Evolutionary conservation across 2,888 invertebrate species (phyloP), one percentile per base, ranked within the genome.

Genomic region (Bimastos eiseni): DNA sequence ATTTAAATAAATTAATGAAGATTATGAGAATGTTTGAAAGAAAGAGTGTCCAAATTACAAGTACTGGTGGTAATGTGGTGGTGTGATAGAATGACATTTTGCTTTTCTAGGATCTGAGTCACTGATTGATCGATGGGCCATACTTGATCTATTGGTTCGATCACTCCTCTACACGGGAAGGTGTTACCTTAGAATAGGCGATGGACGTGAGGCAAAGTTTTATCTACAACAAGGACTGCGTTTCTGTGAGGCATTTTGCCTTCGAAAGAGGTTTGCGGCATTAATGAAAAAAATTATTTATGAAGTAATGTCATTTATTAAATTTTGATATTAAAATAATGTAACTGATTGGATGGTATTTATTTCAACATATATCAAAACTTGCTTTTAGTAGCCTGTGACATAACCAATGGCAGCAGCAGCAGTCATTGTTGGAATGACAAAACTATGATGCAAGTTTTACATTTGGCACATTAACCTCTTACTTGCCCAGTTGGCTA

Each of bases 241-340:
- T 36, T 86, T 86, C 37, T 86, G 86, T 86, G 36, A 86, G 86
- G 86, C 86, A 34, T 86, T 86, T 37, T 86, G 86, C 11, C 86
- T 86, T 24, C 86, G 86, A 86, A 86, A 86, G 86, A 86, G 86
- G 86, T 86, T 36, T n/a, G n/a, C 70, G n/a, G n/a, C 49, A 49
- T 49, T 21, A 49, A 49, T 49, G 24, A 49, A 24, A 21, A 49
- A 13, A 13, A 21, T 49, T 13, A 49, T 24, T 21, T 21, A 49
- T 49, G 49, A 49, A 49, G 49, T 49, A 21, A 49, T 6, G 24
- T 49, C 19, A 24, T 24, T 49, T 49, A 24, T 24, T 4, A 49
- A 49, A 49, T 49, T 19, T 49, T 24, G 19, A 24, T 49, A 49
- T 49, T 19, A 49, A 49, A 49, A 49, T 49, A 24, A 49, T 49